Evolutionary conservation across 2,888 invertebrate species (phyloP).

Genomic region (Nesidiocoris tenuis): DNA sequence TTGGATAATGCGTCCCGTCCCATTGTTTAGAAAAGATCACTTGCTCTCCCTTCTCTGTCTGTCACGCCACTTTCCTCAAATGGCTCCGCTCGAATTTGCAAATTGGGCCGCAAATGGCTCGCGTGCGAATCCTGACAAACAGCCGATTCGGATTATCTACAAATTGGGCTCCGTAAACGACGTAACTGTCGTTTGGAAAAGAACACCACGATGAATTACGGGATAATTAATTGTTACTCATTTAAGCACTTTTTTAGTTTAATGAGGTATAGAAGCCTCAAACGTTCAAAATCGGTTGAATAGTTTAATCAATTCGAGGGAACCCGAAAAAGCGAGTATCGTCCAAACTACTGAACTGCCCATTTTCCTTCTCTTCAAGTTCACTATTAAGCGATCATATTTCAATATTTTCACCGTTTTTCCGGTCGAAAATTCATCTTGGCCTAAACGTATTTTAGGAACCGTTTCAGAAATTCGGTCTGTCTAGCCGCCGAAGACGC

Average conservation of each 20-base stretch:
- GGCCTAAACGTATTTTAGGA: neutral
- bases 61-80: neutral
- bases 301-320: too few relatives aligned
- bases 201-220: too few relatives aligned
- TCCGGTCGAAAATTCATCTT: neutral
- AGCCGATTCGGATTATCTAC: too few relatives aligned
- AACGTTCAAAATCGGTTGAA: too few relatives aligned
- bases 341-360: slow-evolving; percentile 4
- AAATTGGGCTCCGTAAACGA: too few relatives aligned
- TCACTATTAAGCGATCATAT: neutral
- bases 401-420: too few relatives aligned
- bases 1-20: neutral
- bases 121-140: neutral
- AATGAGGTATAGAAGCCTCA: too few relatives aligned
- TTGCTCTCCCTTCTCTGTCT: neutral
- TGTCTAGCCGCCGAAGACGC: neutral
- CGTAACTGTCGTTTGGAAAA: too few relatives aligned
- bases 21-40: neutral
- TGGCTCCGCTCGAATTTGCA: neutral
- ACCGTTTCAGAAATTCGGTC: too few relatives aligned
- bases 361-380: neutral
- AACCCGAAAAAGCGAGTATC: too few relatives aligned
- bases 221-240: too few relatives aligned
- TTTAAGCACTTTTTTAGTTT: too few relatives aligned
- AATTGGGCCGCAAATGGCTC: neutral